These are phyloP conservation scores for Scortum barcoo DNA, from an alignment of 2,113 vertebrate species.

Conservation along the genomic window DNA sequence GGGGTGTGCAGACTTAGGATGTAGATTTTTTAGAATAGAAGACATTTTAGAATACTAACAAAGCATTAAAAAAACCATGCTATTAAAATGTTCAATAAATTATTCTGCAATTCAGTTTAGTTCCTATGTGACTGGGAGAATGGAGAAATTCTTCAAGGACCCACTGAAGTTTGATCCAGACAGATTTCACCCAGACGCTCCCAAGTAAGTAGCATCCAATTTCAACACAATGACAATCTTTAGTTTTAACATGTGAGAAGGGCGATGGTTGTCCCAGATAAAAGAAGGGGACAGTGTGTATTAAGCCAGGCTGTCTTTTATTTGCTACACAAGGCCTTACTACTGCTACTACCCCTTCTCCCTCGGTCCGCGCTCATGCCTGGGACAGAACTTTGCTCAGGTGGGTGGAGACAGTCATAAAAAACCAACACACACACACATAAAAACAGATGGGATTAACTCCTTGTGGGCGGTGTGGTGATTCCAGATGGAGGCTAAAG, in stretches of 20 bases:
- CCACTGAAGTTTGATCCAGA: slow-evolving; percentile 92
- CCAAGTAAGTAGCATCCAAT: slow-evolving; percentile 86
- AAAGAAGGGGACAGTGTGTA: background rate
- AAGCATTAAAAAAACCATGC: background rate
- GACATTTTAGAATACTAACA: background rate
- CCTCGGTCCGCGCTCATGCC: slow-evolving; percentile 91
- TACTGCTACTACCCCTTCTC: slow-evolving; percentile 91
- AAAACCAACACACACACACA: background rate
- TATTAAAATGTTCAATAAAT: background rate
- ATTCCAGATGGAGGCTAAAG: slow-evolving; percentile 92
- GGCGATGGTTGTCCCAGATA: background rate
- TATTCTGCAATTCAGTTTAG: slow-evolving; percentile 82
- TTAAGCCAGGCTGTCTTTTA: background rate
- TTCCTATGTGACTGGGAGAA: slow-evolving; percentile 86
- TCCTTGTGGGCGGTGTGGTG: background rate
- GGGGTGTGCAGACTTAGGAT: too few relatives aligned
- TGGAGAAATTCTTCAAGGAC: slow-evolving; percentile 92
- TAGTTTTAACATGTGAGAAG: background rate
- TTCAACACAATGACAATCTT: background rate
- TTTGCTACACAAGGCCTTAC: slow-evolving; percentile 77
- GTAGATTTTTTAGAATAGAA: too few relatives aligned
- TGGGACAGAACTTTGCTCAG: slow-evolving; percentile 92
- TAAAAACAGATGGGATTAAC: background rate
- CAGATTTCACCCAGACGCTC: slow-evolving; percentile 89
- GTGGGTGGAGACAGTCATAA: slow-evolving; percentile 72